Percentiles rank a stretch among this genome's conserved stretches.
Conservation (phyloP, 2,797 vertebrate species). For the Gila robusta region DNA sequence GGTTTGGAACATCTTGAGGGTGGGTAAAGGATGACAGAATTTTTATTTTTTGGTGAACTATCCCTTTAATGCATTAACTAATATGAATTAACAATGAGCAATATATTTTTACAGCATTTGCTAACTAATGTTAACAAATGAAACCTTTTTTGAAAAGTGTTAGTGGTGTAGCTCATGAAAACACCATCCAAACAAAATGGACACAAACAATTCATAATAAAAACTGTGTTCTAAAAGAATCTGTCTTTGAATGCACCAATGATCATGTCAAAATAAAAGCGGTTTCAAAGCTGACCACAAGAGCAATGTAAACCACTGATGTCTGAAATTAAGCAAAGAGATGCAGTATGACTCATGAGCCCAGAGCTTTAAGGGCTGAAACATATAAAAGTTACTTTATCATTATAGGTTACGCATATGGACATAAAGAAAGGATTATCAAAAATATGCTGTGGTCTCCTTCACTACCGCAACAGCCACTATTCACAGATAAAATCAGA, state of each 20-base stretch:
- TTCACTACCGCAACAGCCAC: neutral
- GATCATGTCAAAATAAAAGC: conserved; percentile 4
- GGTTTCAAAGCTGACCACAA: neutral
- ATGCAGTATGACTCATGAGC: neutral
- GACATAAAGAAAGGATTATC: neutral
- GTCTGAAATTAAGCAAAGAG: neutral
- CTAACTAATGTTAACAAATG: neutral
- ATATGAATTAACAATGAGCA: neutral
- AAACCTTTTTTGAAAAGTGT: neutral
- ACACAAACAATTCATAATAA: neutral
- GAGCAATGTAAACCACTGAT: neutral
- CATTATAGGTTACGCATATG: neutral
- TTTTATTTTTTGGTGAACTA: neutral
- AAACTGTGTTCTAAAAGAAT: neutral
- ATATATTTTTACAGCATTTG: neutral
- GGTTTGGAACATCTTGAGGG: neutral
- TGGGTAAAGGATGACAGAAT: neutral
- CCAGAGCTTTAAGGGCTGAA: neutral
- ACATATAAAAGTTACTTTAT: neutral
- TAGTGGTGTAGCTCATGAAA: neutral
- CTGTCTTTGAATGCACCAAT: neutral
- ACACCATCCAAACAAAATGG: neutral
- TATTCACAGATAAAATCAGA: neutral
- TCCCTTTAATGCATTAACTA: neutral
- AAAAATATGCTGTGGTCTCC: neutral